A percentile compares a stretch with the other conserved stretches of the same genome.
Conservation (phyloP, 2,797 vertebrate species). For the Danio choprae region DNA sequence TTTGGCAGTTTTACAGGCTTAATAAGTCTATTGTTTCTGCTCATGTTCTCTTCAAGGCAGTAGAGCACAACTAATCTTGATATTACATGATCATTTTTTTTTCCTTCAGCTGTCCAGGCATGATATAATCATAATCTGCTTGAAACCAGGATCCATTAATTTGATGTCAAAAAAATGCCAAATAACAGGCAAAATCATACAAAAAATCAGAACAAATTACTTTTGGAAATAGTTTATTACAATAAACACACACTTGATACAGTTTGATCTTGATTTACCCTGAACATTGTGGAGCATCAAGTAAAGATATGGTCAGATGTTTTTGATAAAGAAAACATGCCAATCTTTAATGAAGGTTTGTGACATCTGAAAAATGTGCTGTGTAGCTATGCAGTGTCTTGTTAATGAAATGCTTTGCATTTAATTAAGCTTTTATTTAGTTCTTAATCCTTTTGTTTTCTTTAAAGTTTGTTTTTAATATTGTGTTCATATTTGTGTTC, state of each 20-base stretch:
- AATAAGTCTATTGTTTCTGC: background rate
- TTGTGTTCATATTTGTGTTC: too few species aligned
- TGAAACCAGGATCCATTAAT: slow-evolving; percentile 56
- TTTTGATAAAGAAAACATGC: background rate
- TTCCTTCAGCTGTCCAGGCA: slow-evolving; percentile 38
- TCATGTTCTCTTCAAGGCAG: background rate
- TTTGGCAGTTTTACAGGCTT: background rate
- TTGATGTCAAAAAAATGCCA: slow-evolving; percentile 64
- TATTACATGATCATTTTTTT: slow-evolving; percentile 48
- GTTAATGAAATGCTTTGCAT: too few species aligned
- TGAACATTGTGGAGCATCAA: slow-evolving; percentile 1
- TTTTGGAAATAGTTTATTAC: slow-evolving; percentile 24
- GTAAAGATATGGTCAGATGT: background rate
- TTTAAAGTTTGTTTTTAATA: too few species aligned
- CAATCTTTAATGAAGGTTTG: background rate
- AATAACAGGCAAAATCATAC: slow-evolving; percentile 50
- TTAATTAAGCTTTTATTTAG: too few species aligned
- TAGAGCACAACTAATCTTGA: slow-evolving; percentile 51
- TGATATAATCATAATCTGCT: slow-evolving; percentile 43
- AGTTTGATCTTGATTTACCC: background rate
- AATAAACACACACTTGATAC: slow-evolving; percentile 1
- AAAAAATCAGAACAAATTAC: slow-evolving; percentile 53
- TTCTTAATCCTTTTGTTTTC: too few species aligned
- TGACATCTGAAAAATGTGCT: background rate
- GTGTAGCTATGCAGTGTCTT: background rate